These are phyloP conservation scores for Drosophila sp. DNA, from an alignment of 1,140 invertebrate genomes.

Conservation along the genomic window DNA sequence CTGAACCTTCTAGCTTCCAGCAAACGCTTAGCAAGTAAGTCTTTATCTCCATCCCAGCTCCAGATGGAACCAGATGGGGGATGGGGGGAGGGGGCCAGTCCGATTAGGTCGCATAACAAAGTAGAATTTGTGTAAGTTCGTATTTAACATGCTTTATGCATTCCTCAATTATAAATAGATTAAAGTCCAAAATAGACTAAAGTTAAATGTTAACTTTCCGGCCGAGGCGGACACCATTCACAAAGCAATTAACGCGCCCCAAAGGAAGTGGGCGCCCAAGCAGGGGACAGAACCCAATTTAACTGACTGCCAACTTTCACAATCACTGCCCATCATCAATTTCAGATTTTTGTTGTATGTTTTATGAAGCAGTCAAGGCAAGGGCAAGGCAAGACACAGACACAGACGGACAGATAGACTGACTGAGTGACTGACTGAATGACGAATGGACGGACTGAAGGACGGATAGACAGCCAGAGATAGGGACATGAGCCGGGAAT, in stretches of 20 bases:
- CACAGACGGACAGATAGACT: slow-evolving; percentile 49
- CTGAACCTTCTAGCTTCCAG: slow-evolving; percentile 23
- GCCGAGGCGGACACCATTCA: slow-evolving; percentile 78
- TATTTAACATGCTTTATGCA: slow-evolving; percentile 81
- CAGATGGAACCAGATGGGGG: too few relatives aligned
- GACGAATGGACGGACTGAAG: slow-evolving; percentile 20
- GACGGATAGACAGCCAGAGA: slow-evolving; percentile 9
- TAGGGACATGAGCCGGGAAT: slow-evolving; percentile 8
- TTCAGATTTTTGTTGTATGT: slow-evolving; percentile 81
- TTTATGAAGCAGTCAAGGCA: slow-evolving; percentile 68
- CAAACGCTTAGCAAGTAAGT: slow-evolving; percentile 33
- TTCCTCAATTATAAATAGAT: slow-evolving; percentile 81
- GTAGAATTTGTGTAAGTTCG: slow-evolving; percentile 80
- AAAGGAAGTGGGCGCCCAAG: slow-evolving; percentile 31
- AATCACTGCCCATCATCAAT: slow-evolving; percentile 81
- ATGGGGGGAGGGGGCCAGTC: slow-evolving; percentile 24
- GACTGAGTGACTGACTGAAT: slow-evolving; percentile 24
- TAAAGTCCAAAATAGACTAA: slow-evolving; percentile 81
- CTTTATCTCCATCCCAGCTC: slow-evolving; percentile 5
- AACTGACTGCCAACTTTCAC: slow-evolving; percentile 81
- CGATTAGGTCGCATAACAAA: slow-evolving; percentile 80
- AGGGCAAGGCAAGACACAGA: slow-evolving; percentile 40
- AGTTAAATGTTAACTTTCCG: slow-evolving; percentile 81
- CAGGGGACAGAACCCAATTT: slow-evolving; percentile 71
- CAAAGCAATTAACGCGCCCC: slow-evolving; percentile 79